These are phyloP conservation scores for Eupsilia transversa DNA, from an alignment of 2,888 invertebrate genomes.

Conservation along the genomic window DNA sequence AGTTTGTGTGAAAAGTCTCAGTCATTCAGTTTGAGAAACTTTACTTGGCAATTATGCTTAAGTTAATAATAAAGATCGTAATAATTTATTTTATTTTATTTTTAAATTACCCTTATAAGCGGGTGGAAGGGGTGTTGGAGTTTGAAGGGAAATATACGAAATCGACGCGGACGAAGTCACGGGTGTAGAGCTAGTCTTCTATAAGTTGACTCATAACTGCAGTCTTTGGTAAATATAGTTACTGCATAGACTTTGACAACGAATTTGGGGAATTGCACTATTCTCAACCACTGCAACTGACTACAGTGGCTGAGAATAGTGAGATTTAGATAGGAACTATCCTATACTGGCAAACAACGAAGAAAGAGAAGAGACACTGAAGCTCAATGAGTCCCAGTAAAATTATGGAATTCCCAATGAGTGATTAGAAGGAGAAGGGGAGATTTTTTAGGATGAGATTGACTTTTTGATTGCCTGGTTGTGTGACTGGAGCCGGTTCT, in stretches of 20 bases:
- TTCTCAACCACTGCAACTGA: background rate
- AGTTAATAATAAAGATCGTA: background rate
- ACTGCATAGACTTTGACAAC: too few species aligned
- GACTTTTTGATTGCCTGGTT: background rate
- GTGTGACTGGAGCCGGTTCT: background rate
- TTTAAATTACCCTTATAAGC: background rate
- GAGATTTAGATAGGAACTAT: too few species aligned
- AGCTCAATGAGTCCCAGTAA: background rate
- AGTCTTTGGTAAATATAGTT: background rate
- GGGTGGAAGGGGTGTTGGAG: background rate
- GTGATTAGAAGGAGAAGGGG: background rate
- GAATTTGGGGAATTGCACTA: background rate
- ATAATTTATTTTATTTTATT: background rate
- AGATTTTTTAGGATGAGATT: background rate
- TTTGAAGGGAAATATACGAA: background rate
- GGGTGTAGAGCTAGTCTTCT: background rate
- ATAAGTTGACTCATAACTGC: background rate
- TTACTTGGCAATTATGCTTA: background rate
- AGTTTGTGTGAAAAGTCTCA: background rate
- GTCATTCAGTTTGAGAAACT: background rate
- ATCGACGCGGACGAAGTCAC: background rate
- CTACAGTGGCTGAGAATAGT: too few species aligned
- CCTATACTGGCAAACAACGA: background rate
- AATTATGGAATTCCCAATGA: background rate
- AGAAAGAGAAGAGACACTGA: background rate